Evolutionary conservation across 2,888 invertebrate species (phyloP).

Genomic region (Phymatocera aterrima): DNA sequence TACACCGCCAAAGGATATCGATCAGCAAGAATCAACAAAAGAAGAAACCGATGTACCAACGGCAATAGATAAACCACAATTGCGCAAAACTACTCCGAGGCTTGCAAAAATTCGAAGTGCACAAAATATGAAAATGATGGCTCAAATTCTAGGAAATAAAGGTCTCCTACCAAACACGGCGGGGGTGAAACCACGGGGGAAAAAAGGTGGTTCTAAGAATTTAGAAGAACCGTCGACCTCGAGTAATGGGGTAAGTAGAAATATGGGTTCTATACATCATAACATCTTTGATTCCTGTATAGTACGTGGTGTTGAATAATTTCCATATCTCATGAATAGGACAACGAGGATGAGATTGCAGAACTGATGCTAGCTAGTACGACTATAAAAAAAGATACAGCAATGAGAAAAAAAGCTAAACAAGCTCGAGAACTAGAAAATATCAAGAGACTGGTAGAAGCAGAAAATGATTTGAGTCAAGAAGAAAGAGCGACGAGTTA

Average conservation of each 20-base stretch:
- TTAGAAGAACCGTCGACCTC: conserved; percentile 54
- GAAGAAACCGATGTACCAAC: conserved; percentile 64
- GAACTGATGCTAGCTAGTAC: conserved; percentile 78
- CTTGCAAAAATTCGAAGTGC: conserved; percentile 71
- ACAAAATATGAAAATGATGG: conserved; percentile 71
- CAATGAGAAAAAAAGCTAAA: conserved; percentile 75
- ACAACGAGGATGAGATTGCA: conserved; percentile 79
- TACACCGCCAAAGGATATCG: conserved; percentile 16
- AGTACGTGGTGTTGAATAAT: conserved; percentile 6
- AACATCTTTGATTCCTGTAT: neutral
- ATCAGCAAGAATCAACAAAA: conserved; percentile 62
- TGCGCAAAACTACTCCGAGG: conserved; percentile 69
- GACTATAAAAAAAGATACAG: conserved; percentile 73
- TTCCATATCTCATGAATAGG: conserved; percentile 67
- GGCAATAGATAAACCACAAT: conserved; percentile 57
- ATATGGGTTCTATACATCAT: neutral
- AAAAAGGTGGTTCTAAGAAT: conserved; percentile 57
- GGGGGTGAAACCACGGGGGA: conserved; percentile 60
- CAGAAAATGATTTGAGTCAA: conserved; percentile 74
- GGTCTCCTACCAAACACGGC: conserved; percentile 57
- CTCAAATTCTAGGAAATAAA: conserved; percentile 67
- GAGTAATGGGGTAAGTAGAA: conserved; percentile 59
- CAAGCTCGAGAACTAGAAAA: conserved; percentile 76
- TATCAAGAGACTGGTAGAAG: conserved; percentile 75
- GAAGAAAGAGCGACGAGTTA: conserved; percentile 77